Percentiles rank a stretch among this genome's conserved stretches.
Evolutionary conservation across 2,888 invertebrate species (phyloP).

Genomic region (Lutraria lutraria): DNA sequence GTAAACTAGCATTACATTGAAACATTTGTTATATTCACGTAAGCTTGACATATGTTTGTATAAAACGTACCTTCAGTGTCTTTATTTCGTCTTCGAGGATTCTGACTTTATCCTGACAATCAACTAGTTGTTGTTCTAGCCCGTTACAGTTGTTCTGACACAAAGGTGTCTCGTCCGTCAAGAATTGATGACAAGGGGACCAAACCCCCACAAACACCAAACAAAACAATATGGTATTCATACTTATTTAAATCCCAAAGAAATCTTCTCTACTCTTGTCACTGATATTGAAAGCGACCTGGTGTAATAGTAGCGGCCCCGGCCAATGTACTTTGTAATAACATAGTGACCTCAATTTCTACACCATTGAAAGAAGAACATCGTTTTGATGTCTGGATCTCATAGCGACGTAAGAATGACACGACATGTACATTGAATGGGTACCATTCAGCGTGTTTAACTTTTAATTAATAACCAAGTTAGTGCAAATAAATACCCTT

Average conservation of each 20-base stretch:
- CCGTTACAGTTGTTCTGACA: neutral
- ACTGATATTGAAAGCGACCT: too few species aligned
- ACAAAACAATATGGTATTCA: neutral
- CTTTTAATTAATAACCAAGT: too few species aligned
- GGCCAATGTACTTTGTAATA: too few species aligned
- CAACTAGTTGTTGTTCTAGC: conserved; percentile 26
- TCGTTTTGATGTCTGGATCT: too few species aligned
- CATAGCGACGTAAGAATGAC: too few species aligned
- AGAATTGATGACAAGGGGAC: neutral
- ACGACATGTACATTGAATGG: too few species aligned
- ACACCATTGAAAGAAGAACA: too few species aligned
- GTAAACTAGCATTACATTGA: neutral
- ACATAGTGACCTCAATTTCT: too few species aligned
- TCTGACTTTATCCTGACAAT: neutral
- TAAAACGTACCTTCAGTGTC: neutral
- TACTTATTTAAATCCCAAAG: neutral
- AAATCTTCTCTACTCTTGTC: too few species aligned
- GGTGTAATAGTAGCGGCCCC: too few species aligned
- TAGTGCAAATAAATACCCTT: too few species aligned
- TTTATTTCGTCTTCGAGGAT: conserved; percentile 19
- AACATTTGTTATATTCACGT: neutral
- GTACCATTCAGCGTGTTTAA: too few species aligned
- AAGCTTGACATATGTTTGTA: neutral
- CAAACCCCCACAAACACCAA: neutral
- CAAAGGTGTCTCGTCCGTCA: neutral